Percentiles rank a stretch among this genome's conserved stretches.
These are phyloP conservation scores for Arrhopalites spinosus DNA, from an alignment of 2,888 invertebrate genomes.

Conservation along the genomic window DNA sequence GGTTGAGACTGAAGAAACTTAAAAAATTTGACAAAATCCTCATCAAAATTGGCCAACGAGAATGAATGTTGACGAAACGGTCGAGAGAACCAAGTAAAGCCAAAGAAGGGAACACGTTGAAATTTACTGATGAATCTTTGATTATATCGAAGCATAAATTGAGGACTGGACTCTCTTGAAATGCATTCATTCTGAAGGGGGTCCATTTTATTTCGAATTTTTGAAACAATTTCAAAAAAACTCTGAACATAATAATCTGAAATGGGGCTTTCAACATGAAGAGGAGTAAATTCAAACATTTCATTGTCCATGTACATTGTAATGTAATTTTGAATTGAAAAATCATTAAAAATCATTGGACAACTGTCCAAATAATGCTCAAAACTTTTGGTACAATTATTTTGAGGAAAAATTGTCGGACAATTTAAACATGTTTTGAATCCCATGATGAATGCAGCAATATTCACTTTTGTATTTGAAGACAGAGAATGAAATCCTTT, in stretches of 20 bases:
- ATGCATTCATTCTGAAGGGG: background rate
- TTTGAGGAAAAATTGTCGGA: slow-evolving; percentile 39
- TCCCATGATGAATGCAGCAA: slow-evolving; percentile 80
- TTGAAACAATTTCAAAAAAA: background rate
- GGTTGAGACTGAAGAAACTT: too few species aligned
- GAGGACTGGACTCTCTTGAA: slow-evolving; percentile 55
- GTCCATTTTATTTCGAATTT: background rate
- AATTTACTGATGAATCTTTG: slow-evolving; percentile 71
- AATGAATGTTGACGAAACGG: slow-evolving; percentile 75
- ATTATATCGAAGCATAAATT: slow-evolving; percentile 72
- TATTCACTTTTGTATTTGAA: slow-evolving; percentile 75
- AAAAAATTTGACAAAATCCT: slow-evolving; percentile 61
- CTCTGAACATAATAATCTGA: too few species aligned
- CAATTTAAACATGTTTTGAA: too few species aligned
- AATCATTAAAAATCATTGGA: slow-evolving; percentile 77
- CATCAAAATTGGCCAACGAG: slow-evolving; percentile 71
- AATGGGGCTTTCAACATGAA: slow-evolving; percentile 60
- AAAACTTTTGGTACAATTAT: slow-evolving; percentile 48
- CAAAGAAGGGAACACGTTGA: slow-evolving; percentile 69
- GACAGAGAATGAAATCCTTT: slow-evolving; percentile 58
- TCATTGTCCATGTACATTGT: slow-evolving; percentile 82
- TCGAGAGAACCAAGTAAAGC: slow-evolving; percentile 78
- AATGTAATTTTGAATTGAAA: slow-evolving; percentile 70
- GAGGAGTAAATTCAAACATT: slow-evolving; percentile 71
- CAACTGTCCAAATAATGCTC: slow-evolving; percentile 68